Evolutionary conservation across 2,888 invertebrate species (phyloP).

Genomic region (Andrena trimmerana): DNA sequence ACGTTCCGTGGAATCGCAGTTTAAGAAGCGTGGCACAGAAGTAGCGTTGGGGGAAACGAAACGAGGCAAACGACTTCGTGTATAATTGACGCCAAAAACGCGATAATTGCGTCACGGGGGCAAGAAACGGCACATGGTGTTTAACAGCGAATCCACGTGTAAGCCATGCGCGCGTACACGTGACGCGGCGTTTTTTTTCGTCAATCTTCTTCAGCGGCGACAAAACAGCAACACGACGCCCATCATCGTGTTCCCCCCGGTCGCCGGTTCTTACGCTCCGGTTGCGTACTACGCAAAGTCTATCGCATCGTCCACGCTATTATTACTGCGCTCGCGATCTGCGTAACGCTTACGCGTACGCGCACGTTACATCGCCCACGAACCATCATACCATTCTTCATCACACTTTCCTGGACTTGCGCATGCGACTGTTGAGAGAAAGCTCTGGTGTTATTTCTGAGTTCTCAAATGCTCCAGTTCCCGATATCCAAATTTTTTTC

Average conservation of each 20-base stretch:
- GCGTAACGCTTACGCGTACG: constrained; percentile 26
- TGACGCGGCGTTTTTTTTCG: constrained; percentile 33
- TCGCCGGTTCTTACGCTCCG: constrained; percentile 39
- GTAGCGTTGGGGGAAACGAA: neutral
- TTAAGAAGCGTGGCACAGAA: neutral
- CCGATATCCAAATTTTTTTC: neutral
- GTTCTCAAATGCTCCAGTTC: neutral
- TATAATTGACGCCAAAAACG: constrained; percentile 32
- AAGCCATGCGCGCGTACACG: constrained; percentile 20
- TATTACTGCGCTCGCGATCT: constrained; percentile 48
- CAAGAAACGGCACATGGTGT: constrained; percentile 36
- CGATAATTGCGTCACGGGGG: constrained; percentile 51
- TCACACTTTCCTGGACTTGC: constrained; percentile 24
- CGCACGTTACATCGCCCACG: neutral
- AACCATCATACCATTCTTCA: neutral
- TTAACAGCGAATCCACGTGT: constrained; percentile 41
- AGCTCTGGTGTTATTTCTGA: neutral
- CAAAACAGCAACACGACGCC: constrained; percentile 37
- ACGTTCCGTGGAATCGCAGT: neutral
- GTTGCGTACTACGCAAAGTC: constrained; percentile 40
- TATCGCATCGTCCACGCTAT: constrained; percentile 51
- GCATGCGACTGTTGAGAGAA: constrained; percentile 34
- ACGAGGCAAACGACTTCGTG: constrained; percentile 14
- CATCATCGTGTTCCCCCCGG: constrained; percentile 3
- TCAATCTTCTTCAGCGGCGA: constrained; percentile 13